Evolutionary conservation across 2,797 vertebrate species (phyloP), one percentile per base, ranked within the genome.

Genomic region (Pogonophryne albipinna): DNA sequence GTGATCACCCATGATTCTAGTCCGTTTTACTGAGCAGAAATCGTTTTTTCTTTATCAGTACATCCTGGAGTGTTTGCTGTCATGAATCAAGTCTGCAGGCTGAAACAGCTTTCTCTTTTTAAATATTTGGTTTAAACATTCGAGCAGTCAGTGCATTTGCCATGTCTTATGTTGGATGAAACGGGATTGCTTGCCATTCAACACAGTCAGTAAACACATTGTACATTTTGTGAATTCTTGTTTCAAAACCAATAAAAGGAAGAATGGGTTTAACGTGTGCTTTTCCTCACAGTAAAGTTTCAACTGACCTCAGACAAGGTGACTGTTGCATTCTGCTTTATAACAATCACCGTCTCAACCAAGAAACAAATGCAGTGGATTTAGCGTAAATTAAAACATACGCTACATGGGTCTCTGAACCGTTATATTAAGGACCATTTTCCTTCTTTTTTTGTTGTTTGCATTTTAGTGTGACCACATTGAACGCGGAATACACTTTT

Each of bases 231-330:
- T 76, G 69, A 72, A 61, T 78, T 86, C 27, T 67, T 77, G 38
- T 77, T 73, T 74, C 19, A 71, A 80, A 67, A 38, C 49, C 45
- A 90, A 85, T 87, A 84, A 89, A 92, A 62, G 38, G 42, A 71
- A 58, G 49, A 51, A 45, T 78, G 49, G 15, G 31, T 67, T 62
- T 52, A 10, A 12, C 3, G 11, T 52, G 42, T 69, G 52, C 10
- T 59, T 55, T 44, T 64, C 3, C 52, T 38, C 16, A 31, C 8
- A 19, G n/a, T 27, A 31, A 6, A 41, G 12, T 14, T 10, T 3
- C 17, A 31, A 19, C 7, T 27, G n/a, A 4, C 17, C 14, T 49
- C 16, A 9, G 14, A 52, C 14, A 9, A 7, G 6, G 19, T n/a
- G 6, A 6, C 8, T 27, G 15, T 46, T 61, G 55, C 12, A 6